Evolutionary conservation across 2,113 vertebrate species (phyloP), one percentile per base, ranked within the genome.

Genomic region (Callorhinus ursinus): DNA sequence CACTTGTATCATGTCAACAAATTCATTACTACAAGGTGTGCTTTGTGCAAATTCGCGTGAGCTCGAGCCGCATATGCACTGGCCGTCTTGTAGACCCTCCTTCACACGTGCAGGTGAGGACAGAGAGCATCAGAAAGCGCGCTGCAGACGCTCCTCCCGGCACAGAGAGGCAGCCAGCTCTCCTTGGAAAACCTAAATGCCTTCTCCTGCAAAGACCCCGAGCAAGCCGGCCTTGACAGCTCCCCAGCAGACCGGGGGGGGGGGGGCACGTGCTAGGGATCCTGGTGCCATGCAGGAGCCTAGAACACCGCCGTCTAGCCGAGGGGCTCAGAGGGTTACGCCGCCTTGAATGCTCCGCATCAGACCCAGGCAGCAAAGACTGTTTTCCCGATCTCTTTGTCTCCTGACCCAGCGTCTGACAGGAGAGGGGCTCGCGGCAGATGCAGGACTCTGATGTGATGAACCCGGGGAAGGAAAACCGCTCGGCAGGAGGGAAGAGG

Each of bases 381-480:
- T 63, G 1, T 82, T 95, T 84, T 93, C 61, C 46, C 8, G 39
- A 59, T 96, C 89, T 80, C 10, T 83, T 89, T 92, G 46, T 72
- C 39, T 93, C 92, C 79, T 2, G 28, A 87, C 87, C 88, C n/a
- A 61, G 67, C 36, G 49, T 65, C 65, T 93, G 76, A 94, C 2
- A n/a, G 16, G 9, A 26, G 31, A 65, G 39, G 51, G 21, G 28
- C 93, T 87, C 77, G 76, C 88, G 96, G 91, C 21, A 19, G 88
- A 97, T 86, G 81, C 98, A 1, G 95, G 82, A 79, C 83, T 97
- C 63, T 83, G 83, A 65, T 2, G 79, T 80, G 96, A 97, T 12
- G 86, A 91, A 97, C 2, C 51, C 85, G 96, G 65, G 88, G 96
- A 91, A 96, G 96, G 42, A 8, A 21, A 42, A 90, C 77, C 42